A percentile compares a stretch with the other conserved stretches of the same genome.
These are phyloP conservation scores for Heteromurus nitidus DNA, from an alignment of 2,888 invertebrate species.

Conservation along the genomic window DNA sequence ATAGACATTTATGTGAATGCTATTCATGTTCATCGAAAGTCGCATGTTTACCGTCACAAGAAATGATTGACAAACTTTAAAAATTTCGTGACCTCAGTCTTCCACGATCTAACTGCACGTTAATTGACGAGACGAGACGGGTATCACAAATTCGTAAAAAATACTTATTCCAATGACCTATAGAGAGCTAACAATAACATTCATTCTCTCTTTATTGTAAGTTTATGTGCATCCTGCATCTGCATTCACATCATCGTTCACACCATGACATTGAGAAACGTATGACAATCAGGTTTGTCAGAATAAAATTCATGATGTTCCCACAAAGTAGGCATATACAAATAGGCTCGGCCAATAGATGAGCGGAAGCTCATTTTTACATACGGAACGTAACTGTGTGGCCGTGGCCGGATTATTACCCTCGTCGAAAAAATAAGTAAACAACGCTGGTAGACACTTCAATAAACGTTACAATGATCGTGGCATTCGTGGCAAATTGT, in stretches of 20 bases:
- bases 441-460: too few species aligned
- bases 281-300: constrained; percentile 2
- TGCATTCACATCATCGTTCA: too few species aligned
- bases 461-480: too few species aligned
- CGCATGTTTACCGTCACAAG: too few species aligned
- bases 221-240: not conserved
- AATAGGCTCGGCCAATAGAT: not conserved
- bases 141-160: not conserved
- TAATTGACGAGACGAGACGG: too few species aligned
- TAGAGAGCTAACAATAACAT: not conserved
- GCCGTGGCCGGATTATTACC: too few species aligned
- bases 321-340: constrained; percentile 1
- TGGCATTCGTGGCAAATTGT: too few species aligned
- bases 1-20: too few species aligned
- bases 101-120: constrained; percentile 1
- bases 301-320: constrained; percentile 9
- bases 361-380: not conserved
- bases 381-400: not conserved
- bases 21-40: too few species aligned
- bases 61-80: not conserved
- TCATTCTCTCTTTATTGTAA: too few species aligned
- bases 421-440: too few species aligned
- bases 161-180: constrained; percentile 8
- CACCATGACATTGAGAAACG: not conserved
- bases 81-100: constrained; percentile 9